These are phyloP conservation scores for Drosophila setosimentum DNA, from an alignment of 2,888 invertebrate genomes.

Conservation along the genomic window DNA sequence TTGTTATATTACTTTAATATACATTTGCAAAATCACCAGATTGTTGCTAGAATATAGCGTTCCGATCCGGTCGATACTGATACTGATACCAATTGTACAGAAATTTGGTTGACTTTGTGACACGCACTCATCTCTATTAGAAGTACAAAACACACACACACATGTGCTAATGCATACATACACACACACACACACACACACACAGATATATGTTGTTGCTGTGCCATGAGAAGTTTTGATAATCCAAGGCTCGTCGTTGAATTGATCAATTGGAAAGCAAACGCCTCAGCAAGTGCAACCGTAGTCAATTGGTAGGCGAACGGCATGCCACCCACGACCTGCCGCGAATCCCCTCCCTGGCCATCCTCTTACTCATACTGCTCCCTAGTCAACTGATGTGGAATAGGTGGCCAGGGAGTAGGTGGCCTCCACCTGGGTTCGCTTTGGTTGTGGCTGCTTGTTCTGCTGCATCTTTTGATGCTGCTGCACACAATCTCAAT, in stretches of 20 bases:
- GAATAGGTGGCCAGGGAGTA: conserved; percentile 15
- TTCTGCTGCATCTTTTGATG: not conserved
- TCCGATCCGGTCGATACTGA: not conserved
- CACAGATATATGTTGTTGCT: not conserved
- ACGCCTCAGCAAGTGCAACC: conserved; percentile 48
- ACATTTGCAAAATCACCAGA: not conserved
- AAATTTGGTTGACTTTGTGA: not conserved
- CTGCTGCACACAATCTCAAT: conserved; percentile 37
- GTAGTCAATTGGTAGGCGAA: conserved; percentile 62
- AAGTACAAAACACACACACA: not conserved
- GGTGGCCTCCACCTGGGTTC: conserved; percentile 10
- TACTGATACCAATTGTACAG: not conserved
- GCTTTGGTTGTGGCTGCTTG: not conserved
- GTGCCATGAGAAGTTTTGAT: conserved; percentile 51
- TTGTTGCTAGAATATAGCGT: not conserved
- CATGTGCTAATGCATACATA: not conserved
- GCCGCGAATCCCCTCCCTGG: not conserved
- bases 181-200: not conserved
- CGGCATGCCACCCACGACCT: not conserved
- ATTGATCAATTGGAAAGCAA: conserved; percentile 68
- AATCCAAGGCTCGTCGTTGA: conserved; percentile 60
- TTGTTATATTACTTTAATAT: not conserved
- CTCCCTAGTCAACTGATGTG: conserved; percentile 7
- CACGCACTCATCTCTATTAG: conserved; percentile 5
- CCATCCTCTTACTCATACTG: not conserved